Conservation (phyloP, 2,888 invertebrate genomes). For the Dicyrtomina minuta region DNA sequence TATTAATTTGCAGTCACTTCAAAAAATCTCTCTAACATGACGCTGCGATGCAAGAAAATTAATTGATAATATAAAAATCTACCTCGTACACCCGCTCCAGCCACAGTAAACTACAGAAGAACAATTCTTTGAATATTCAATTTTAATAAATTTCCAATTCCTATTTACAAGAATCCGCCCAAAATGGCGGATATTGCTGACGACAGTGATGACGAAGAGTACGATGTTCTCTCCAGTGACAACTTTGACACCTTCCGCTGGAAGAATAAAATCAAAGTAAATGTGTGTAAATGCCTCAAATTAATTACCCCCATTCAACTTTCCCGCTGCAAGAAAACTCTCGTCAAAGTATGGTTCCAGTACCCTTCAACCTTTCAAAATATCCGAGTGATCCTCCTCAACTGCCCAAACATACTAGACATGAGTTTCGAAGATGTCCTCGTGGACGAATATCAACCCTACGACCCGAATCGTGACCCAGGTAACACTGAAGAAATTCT, state of each 20-base stretch:
- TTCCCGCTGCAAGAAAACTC: neutral
- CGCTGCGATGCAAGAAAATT: too few species aligned
- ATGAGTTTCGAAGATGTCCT: conserved; percentile 9
- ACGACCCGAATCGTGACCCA: too few species aligned
- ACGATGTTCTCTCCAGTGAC: conserved; percentile 11
- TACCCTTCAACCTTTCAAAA: neutral
- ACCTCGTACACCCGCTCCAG: too few species aligned
- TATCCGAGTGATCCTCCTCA: neutral
- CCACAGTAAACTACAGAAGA: too few species aligned
- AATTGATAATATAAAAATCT: too few species aligned
- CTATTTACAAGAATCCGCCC: too few species aligned
- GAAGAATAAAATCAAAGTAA: conserved; percentile 2
- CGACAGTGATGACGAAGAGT: conserved; percentile 7
- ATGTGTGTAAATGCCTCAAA: neutral
- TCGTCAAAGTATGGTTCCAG: conserved; percentile 10
- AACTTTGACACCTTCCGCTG: conserved; percentile 1
- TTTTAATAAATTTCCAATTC: too few species aligned
- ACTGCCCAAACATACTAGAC: neutral
- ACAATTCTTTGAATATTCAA: too few species aligned
- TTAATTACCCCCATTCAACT: neutral
- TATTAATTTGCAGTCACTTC: too few species aligned
- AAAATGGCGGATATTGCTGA: too few species aligned
- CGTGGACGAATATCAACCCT: neutral
- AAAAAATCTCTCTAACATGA: too few species aligned
- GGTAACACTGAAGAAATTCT: too few species aligned